phyloP scores from a whole-genome alignment of 2,888 invertebrate species.

The Macrophya annulata region DNA sequence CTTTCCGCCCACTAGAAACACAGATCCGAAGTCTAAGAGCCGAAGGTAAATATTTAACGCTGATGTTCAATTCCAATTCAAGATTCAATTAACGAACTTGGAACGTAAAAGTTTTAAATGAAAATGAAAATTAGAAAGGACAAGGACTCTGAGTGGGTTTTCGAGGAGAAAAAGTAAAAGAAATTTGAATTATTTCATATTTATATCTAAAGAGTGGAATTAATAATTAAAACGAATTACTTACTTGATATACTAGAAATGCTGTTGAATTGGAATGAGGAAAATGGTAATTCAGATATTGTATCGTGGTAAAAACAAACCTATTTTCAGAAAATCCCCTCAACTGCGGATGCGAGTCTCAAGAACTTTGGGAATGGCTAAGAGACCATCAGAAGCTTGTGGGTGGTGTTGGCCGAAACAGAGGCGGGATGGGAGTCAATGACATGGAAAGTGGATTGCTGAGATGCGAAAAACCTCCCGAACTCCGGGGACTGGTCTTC shows the following conservation, averaged over 20 bases:
- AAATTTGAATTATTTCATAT: not conserved
- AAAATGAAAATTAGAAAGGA: not conserved
- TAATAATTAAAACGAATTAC: not conserved
- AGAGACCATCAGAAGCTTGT: constrained; percentile 92
- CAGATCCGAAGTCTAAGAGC: constrained; percentile 89
- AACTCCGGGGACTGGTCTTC: constrained; percentile 88
- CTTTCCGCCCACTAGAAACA: constrained; percentile 90
- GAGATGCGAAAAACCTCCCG: constrained; percentile 92
- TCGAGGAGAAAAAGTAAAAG: not conserved
- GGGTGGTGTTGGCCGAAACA: constrained; percentile 80
- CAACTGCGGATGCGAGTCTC: constrained; percentile 94
- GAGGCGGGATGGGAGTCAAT: constrained; percentile 70
- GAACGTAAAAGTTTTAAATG: not conserved
- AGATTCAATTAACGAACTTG: constrained; percentile 25
- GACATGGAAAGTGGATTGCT: constrained; percentile 79
- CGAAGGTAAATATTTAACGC: constrained; percentile 84
- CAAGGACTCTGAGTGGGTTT: not conserved
- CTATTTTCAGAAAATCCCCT: constrained; percentile 89
- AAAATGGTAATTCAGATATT: not conserved
- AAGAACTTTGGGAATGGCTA: constrained; percentile 96
- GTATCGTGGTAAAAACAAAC: constrained; percentile 28
- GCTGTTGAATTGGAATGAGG: not conserved
- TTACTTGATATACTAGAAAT: not conserved
- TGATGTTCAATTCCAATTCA: constrained; percentile 18
- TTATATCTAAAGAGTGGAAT: constrained; percentile 17